A percentile compares a stretch with the other conserved stretches of the same genome.
Conservation (phyloP, 2,113 vertebrate species). For the Perca flavescens region DNA sequence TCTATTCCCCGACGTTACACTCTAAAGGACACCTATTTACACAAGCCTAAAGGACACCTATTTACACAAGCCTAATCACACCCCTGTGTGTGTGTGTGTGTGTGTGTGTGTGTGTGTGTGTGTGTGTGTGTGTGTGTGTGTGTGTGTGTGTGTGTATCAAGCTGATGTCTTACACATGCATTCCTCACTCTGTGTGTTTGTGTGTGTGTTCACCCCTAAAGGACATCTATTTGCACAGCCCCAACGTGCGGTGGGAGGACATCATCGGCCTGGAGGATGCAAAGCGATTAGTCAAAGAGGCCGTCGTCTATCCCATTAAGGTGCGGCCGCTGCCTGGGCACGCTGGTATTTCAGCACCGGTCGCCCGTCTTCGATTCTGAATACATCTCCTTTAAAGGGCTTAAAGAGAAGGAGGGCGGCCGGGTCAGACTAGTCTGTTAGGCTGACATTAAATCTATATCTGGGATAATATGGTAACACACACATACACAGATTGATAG, state of each 20-base stretch:
- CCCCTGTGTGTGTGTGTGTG: neutral
- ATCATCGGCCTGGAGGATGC: conserved; percentile 96
- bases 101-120: neutral
- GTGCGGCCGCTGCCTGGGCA: conserved; percentile 78
- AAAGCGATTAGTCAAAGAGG: conserved; percentile 98
- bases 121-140: neutral
- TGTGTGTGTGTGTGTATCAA: neutral
- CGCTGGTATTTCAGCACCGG: conserved; percentile 81
- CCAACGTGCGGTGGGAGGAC: conserved; percentile 93
- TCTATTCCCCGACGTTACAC: conserved; percentile 53
- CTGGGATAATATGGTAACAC: conserved; percentile 74
- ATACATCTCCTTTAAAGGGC: conserved; percentile 84
- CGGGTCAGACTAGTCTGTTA: conserved; percentile 80
- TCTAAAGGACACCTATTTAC: conserved; percentile 66
- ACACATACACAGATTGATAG: conserved; percentile 60
- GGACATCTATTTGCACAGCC: conserved; percentile 91
- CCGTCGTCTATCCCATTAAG: conserved; percentile 96
- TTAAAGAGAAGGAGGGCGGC: conserved; percentile 60
- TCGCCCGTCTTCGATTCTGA: conserved; percentile 82
- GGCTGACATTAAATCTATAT: conserved; percentile 85
- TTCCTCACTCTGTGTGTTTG: conserved; percentile 29
- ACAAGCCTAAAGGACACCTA: conserved; percentile 55
- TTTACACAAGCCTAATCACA: conserved; percentile 38
- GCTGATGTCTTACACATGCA: conserved; percentile 13
- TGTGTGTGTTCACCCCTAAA: conserved; percentile 46